These are phyloP conservation scores for Melanerpes aurifrons DNA, from an alignment of 2,113 vertebrate species.

Conservation along the genomic window DNA sequence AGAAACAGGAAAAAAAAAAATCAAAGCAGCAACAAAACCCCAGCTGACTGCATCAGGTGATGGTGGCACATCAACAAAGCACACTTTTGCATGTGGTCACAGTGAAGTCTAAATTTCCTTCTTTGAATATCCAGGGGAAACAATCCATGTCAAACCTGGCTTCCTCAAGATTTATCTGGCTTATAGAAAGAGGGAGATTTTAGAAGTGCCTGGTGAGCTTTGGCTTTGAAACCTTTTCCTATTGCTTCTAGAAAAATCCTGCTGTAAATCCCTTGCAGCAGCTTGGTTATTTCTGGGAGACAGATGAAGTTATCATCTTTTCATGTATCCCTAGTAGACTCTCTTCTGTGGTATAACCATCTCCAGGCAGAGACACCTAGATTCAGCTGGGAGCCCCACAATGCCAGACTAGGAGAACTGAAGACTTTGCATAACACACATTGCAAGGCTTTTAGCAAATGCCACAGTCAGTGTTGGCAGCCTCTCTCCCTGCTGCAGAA, in stretches of 20 bases:
- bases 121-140: not conserved
- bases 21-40: not conserved
- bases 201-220: not conserved
- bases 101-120: not conserved
- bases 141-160: not conserved
- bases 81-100: not conserved
- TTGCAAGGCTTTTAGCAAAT: not conserved
- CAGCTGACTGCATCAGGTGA: not conserved
- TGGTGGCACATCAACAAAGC: not conserved
- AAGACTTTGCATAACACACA: not conserved
- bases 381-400: not conserved
- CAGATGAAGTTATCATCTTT: not conserved
- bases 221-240: not conserved
- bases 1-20: not conserved
- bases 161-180: not conserved
- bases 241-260: not conserved
- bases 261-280: not conserved
- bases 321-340: fast-evolving
- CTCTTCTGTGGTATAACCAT: not conserved
- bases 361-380: not conserved
- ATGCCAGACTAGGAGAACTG: not conserved
- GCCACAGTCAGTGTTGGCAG: not conserved
- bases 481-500: not conserved
- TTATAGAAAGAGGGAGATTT: not conserved
- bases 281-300: not conserved